Base-by-base conservation (phyloP, 1,140 invertebrate species). In the Trinorchestia longiramus region DNA sequence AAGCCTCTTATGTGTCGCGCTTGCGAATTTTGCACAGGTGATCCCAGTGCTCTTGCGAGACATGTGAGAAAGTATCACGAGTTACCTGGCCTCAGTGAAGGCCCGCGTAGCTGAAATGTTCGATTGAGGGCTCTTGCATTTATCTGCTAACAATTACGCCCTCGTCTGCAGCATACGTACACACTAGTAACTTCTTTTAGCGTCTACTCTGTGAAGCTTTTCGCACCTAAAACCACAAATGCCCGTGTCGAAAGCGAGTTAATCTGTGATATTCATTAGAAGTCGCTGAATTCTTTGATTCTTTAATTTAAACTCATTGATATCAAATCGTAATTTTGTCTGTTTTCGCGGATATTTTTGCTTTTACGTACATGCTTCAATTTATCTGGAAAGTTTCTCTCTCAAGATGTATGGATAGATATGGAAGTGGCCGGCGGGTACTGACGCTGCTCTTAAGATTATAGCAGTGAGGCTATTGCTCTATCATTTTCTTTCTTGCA, bases 1-100 rank as follows among this genome's bases (percentile, higher is more conserved):
- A 96, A 92, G 90, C 95, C 95, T 91, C 90, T 90, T 8, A 17
- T 62, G 45, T 95, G 95, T 87, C 57, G 41, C 23, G n/a, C 19
- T 15, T 95, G 95, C 92, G 15, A 40, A 42, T 94, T 45, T 47
- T 6, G 92, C 43, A 94, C 43, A n/a, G 92, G 92, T 11, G 92
- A 94, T 47, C 92, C 92, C 36, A 94, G 92, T 47, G 43, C 92
- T 94, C 44, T 94, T 6, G 92, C 92, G 36, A 94, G 44, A 40
- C 92, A 94, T 94, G 43, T 45, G 0, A 6, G 92, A 43, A 94
- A 94, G 44, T 43, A 47, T 47, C 92, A 47, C 36, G 41, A 90
- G 88, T 41, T 42, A 36, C 88, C 88, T 42, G 88, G 62, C 28
- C 36, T 1, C 28, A 28, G 15, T 77, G 62, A 77, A 36, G 62